Percentiles rank a stretch among this genome's conserved stretches.
These are phyloP conservation scores for Apodemia hepburni DNA, from an alignment of 2,888 invertebrate species.

Conservation along the genomic window DNA sequence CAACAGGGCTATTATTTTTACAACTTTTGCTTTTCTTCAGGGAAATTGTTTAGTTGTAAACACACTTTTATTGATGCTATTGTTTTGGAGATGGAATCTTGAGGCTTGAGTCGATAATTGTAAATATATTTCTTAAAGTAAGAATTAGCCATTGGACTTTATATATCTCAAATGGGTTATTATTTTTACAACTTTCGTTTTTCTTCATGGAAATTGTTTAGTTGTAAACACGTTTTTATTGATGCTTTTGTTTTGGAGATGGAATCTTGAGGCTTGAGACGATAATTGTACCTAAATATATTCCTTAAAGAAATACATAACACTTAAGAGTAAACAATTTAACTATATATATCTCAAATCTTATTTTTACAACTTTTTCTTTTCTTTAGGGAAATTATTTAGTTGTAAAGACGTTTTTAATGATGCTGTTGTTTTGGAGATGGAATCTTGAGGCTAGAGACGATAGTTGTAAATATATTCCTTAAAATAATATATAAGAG, in stretches of 20 bases:
- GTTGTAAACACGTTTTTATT: conserved; percentile 9
- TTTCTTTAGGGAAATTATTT: background rate
- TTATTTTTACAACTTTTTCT: conserved; percentile 22
- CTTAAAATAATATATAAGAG: too few species aligned
- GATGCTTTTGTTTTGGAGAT: background rate
- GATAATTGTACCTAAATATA: too few species aligned
- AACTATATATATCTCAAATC: conserved; percentile 13
- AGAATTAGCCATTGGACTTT: too few species aligned
- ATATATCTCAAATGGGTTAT: conserved; percentile 21
- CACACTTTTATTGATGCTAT: conserved; percentile 10
- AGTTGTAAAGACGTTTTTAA: conserved; percentile 8
- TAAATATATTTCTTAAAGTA: too few species aligned
- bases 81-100: background rate
- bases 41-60: conserved; percentile 5
- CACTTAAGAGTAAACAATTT: too few species aligned
- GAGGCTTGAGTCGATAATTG: too few species aligned
- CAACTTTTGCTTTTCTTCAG: conserved; percentile 16
- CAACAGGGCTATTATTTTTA: conserved; percentile 24
- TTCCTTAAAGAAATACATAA: too few species aligned
- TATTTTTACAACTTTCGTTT: conserved; percentile 21
- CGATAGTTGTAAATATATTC: too few species aligned
- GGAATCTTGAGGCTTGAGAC: background rate
- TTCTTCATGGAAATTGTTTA: background rate
- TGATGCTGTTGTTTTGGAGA: conserved; percentile 2
- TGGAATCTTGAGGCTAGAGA: background rate